phyloP scores from a whole-genome alignment of 37 sponge, comb jelly and placozoan species.

The Agelas oroides region DNA sequence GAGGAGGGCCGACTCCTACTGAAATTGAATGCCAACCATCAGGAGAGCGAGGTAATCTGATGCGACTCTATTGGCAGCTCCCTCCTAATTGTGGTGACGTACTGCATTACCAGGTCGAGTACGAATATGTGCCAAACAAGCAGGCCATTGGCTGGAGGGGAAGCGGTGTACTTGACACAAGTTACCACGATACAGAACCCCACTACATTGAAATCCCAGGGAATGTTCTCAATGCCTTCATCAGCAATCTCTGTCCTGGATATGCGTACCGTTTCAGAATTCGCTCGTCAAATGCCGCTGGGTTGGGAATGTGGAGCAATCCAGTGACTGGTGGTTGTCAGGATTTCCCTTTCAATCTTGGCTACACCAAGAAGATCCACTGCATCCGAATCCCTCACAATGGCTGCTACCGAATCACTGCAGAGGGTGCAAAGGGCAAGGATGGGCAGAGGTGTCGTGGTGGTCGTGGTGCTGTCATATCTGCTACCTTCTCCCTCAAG shows the following conservation, averaged over 20 bases:
- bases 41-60: slow-evolving; percentile 22
- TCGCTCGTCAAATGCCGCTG: slow-evolving; percentile 65
- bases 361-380: slow-evolving; percentile 48
- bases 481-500: slow-evolving; percentile 61
- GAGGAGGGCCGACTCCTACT: slow-evolving; percentile 68
- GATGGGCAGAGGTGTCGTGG: slow-evolving; percentile 57
- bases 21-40: slow-evolving; percentile 31
- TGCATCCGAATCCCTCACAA: slow-evolving; percentile 48
- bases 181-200: slow-evolving; percentile 19
- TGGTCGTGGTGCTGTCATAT: slow-evolving; percentile 70
- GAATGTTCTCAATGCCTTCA: slow-evolving; percentile 25
- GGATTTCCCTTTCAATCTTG: slow-evolving; percentile 55
- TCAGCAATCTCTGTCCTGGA: slow-evolving; percentile 59
- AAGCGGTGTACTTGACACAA: background rate
- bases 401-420: slow-evolving; percentile 66
- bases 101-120: slow-evolving; percentile 61
- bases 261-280: slow-evolving; percentile 66
- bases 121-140: slow-evolving; percentile 42
- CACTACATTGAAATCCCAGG: slow-evolving; percentile 32
- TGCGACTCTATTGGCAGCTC: slow-evolving; percentile 60
- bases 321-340: slow-evolving; percentile 35
- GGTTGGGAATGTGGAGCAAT: slow-evolving; percentile 84
- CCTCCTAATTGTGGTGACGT: slow-evolving; percentile 6
- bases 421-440: slow-evolving; percentile 69
- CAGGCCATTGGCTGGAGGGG: background rate